phyloP scores from a whole-genome alignment of 2,888 invertebrate genomes.

The Tetrapedia diversipes region DNA sequence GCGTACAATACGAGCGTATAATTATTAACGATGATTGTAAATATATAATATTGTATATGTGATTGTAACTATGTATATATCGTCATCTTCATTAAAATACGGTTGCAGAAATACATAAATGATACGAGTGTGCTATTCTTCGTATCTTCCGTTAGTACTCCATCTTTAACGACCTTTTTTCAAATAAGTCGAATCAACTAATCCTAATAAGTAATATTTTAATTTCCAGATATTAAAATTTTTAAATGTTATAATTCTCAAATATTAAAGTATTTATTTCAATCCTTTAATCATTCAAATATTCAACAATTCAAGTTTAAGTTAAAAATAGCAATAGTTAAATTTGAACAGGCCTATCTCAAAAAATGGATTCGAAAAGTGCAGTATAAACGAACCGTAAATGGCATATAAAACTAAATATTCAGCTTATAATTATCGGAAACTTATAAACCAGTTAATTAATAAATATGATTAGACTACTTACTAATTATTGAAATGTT shows the following conservation, averaged over 20 bases:
- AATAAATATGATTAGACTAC: neutral
- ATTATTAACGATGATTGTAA: slow-evolving; percentile 66
- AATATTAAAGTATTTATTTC: neutral
- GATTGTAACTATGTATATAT: slow-evolving; percentile 79
- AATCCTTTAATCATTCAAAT: neutral
- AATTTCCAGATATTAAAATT: neutral
- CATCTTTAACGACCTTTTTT: neutral
- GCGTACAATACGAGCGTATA: slow-evolving; percentile 31
- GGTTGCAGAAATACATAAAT: slow-evolving; percentile 52
- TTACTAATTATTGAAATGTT: neutral
- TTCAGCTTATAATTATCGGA: neutral
- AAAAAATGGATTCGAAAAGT: neutral
- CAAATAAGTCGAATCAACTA: neutral
- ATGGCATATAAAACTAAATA: neutral
- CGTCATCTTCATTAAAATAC: slow-evolving; percentile 72
- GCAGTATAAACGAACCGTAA: neutral
- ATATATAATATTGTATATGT: slow-evolving; percentile 78
- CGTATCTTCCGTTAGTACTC: neutral
- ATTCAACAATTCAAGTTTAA: neutral
- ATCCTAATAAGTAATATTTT: neutral
- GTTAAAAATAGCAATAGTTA: neutral
- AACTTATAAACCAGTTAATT: neutral
- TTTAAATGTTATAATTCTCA: neutral
- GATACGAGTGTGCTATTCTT: neutral
- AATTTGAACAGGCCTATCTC: too few relatives aligned